Percentiles rank a stretch among this genome's conserved stretches.
Conservation (phyloP, 2,113 vertebrate genomes). For the Oncorhynchus nerka region DNA sequence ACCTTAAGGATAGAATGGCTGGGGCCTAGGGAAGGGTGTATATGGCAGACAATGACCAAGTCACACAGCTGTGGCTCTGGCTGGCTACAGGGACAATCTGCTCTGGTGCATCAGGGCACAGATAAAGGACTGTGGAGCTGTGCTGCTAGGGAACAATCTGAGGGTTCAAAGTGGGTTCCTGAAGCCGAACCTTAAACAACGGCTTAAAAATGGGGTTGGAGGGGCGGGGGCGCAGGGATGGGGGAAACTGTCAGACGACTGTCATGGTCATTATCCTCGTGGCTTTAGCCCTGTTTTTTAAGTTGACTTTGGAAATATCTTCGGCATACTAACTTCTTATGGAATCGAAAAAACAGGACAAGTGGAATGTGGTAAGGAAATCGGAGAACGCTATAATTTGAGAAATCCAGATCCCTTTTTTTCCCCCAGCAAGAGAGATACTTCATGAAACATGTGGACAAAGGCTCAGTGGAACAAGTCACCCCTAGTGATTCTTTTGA, state of each 20-base stretch:
- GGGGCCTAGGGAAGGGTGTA: too few species aligned
- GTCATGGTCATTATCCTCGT: conserved; percentile 56
- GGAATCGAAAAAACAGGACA: conserved; percentile 35
- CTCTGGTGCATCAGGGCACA: conserved; percentile 32
- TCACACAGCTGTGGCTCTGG: too few species aligned
- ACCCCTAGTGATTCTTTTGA: conserved; percentile 76
- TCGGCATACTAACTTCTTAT: conserved; percentile 49
- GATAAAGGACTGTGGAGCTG: conserved; percentile 40
- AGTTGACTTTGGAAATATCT: conserved; percentile 58
- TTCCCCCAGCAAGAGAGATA: conserved; percentile 56
- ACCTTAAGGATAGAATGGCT: too few species aligned
- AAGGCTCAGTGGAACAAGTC: conserved; percentile 74
- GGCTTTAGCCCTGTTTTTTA: conserved; percentile 53
- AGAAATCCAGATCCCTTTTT: conserved; percentile 56
- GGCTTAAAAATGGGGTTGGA: conserved; percentile 51
- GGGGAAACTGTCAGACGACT: conserved; percentile 34
- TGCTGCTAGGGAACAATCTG: conserved; percentile 61
- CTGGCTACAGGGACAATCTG: conserved; percentile 1
- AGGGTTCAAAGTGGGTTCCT: conserved; percentile 71
- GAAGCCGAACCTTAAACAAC: conserved; percentile 73
- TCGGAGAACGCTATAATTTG: conserved; percentile 67
- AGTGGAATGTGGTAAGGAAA: conserved; percentile 54
- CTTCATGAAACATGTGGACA: conserved; percentile 68
- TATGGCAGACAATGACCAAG: too few species aligned
- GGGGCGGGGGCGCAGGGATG: conserved; percentile 34